These are phyloP conservation scores for Tamandua tetradactyla DNA, from an alignment of 2,797 vertebrate species.

Conservation along the genomic window DNA sequence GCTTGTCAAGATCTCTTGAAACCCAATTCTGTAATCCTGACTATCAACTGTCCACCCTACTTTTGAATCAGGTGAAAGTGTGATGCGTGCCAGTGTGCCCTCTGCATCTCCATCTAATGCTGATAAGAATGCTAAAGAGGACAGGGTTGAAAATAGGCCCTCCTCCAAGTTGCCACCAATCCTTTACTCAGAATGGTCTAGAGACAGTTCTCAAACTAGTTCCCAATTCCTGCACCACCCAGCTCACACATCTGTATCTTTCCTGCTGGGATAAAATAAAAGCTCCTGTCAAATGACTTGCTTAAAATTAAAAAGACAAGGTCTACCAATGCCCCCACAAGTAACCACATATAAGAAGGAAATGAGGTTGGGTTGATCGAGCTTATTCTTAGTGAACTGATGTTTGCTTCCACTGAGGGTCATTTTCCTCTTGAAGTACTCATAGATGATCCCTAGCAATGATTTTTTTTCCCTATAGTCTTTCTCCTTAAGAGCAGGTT, in stretches of 20 bases:
- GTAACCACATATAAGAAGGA: not conserved
- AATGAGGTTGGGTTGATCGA: not conserved
- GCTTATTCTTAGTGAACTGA: not conserved
- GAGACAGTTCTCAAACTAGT: not conserved
- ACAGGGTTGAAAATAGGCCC: not conserved
- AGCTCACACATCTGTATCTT: not conserved
- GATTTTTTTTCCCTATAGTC: not conserved
- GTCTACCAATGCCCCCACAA: not conserved
- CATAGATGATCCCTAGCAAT: not conserved
- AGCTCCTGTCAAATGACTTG: not conserved
- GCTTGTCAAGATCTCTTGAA: slow-evolving; percentile 37
- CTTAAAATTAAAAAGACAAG: not conserved
- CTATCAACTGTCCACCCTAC: not conserved
- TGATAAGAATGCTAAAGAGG: not conserved
- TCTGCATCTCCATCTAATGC: not conserved
- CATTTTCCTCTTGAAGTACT: not conserved
- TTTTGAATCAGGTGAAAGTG: not conserved
- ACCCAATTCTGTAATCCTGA: not conserved
- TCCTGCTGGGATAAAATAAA: not conserved
- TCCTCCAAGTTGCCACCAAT: not conserved
- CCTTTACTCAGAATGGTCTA: not conserved
- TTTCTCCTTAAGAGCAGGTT: not conserved
- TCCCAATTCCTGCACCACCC: too few relatives aligned
- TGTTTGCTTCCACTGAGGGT: not conserved
- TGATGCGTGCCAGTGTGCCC: not conserved